Base-by-base conservation (phyloP, 2,888 invertebrate species). In the Stenurella melanura region DNA sequence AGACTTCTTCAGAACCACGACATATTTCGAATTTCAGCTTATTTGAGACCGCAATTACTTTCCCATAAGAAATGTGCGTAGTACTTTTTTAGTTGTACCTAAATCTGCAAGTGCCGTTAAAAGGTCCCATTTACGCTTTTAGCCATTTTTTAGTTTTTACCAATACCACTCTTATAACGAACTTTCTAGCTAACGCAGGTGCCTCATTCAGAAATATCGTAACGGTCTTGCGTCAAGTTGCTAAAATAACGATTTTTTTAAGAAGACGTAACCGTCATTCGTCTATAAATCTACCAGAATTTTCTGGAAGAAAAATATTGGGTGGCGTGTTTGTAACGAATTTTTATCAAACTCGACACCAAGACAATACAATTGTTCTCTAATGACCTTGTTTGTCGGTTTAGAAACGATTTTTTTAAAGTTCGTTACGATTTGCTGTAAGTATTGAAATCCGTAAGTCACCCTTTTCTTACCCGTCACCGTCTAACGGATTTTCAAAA, bases 401-500 rank as follows among this genome's bases (percentile, higher is more conserved):
- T 38, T 9, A 9, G 38, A 38, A 38, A 38, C 38, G n/a, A 4
- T 63, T 63, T 21, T 38, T 18, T 42, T 5, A 18, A 50, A 66
- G 42, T 50, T 64, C 66, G 50, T 21, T 17, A 9, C 17, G 34
- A 38, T 18, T 34, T 9, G 30, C 30, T 0, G 30, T 63, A 12
- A 17, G 11, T n/a, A 18, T 64, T 26, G 61, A n/a, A 63, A n/a
- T 63, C n/a, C 10, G 1, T 18, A n/a, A 66, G 18, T 66, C 66
- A 42, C 66, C 50, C 66, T 66, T 66, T 66, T 57, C 18, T 42
- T 42, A 42, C 42, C 4, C n/a, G 63, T 19, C 21, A 5, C 1
- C 30, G 30, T 7, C 7, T 3, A 66, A 60, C 50, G 61, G 60
- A 34, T 63, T 69, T 19, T 30, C 58, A 63, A 18, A 61, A 76